Percentiles rank a stretch among this genome's conserved stretches.
Conservation (phyloP, 2,888 invertebrate genomes). For the Globia sparganii region DNA sequence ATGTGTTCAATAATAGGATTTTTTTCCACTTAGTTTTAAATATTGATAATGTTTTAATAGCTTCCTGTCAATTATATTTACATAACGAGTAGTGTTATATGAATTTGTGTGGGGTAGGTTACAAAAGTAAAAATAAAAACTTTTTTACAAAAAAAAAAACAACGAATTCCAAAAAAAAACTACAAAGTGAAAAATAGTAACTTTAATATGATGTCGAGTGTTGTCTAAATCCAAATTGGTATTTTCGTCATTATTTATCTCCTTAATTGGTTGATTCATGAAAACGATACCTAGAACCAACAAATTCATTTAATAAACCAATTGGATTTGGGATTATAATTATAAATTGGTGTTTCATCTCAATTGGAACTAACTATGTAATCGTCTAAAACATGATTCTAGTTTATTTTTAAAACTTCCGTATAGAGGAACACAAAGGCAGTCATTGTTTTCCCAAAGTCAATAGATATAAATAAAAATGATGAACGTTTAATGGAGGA, state of each 20-base stretch:
- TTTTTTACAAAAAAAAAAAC: no score
- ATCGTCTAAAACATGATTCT: background rate
- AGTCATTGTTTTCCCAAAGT: background rate
- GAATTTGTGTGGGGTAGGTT: no score
- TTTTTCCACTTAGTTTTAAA: no score
- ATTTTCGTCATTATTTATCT: background rate
- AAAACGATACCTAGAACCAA: background rate
- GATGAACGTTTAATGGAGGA: background rate
- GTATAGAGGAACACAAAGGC: background rate
- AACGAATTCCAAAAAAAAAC: no score
- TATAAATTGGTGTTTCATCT: slow-evolving; percentile 10
- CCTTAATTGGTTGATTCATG: slow-evolving; percentile 23
- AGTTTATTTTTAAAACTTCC: background rate
- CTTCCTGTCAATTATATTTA: no score
- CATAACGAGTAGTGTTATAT: no score
- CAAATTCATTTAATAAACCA: slow-evolving; percentile 14
- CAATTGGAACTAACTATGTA: slow-evolving; percentile 23
- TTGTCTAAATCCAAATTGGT: background rate
- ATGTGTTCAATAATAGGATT: no score
- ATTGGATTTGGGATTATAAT: slow-evolving; percentile 13
- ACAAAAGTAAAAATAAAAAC: no score
- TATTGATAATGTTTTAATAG: no score
- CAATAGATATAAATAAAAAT: no score
- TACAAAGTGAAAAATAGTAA: no score
- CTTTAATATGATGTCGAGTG: no score